Percentiles rank a stretch among this genome's conserved stretches.
These are phyloP conservation scores for Cerceris ruficornis DNA, from an alignment of 2,888 invertebrate genomes.

Conservation along the genomic window DNA sequence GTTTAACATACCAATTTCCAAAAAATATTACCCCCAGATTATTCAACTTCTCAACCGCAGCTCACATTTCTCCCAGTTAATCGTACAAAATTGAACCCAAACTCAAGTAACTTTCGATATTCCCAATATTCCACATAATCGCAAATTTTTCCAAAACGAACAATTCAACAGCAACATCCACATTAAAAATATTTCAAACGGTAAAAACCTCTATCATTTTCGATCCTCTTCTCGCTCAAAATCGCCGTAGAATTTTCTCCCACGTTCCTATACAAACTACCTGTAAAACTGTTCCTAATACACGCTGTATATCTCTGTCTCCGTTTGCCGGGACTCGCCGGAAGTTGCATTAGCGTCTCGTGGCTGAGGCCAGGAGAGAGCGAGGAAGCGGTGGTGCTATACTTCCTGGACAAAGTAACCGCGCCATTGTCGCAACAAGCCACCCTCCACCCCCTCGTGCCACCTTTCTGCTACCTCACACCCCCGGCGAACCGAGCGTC, in stretches of 20 bases:
- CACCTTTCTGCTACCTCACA: constrained; percentile 31
- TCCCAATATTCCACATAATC: neutral
- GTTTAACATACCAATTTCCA: no score
- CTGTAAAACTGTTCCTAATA: constrained; percentile 53
- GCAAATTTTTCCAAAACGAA: neutral
- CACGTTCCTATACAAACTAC: constrained; percentile 23
- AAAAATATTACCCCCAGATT: no score
- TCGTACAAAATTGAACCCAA: no score
- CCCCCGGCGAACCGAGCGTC: constrained; percentile 39
- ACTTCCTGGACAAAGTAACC: constrained; percentile 74
- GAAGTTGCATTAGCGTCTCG: constrained; percentile 71
- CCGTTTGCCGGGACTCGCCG: constrained; percentile 55
- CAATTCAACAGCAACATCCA: neutral
- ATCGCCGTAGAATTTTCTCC: neutral
- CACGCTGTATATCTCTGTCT: constrained; percentile 47
- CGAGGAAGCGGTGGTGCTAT: constrained; percentile 53
- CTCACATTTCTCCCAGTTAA: no score
- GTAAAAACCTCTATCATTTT: no score
- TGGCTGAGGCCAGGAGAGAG: constrained; percentile 53
- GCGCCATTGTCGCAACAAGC: constrained; percentile 71
- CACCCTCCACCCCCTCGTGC: constrained; percentile 43
- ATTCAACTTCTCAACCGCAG: no score
- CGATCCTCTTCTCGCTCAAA: neutral
- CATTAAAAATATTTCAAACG: neutral
- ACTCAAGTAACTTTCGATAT: no score